Evolutionary conservation across 2,113 vertebrate species (phyloP).

Genomic region (Chaetops frenatus): DNA sequence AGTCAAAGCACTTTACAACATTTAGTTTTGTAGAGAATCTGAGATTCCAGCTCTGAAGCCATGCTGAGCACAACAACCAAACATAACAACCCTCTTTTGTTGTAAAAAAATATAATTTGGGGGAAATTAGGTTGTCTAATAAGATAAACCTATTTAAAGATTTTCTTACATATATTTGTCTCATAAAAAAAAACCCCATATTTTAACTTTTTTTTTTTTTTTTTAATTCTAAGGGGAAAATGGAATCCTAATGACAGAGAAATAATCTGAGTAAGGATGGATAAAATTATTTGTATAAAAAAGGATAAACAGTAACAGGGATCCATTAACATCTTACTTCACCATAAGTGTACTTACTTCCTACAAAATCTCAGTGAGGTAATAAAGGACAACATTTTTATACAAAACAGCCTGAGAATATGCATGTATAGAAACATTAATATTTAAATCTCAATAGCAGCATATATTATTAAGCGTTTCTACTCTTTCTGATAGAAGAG

Average conservation of each 20-base stretch:
- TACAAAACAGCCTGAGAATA: neutral
- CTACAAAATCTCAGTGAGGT: neutral
- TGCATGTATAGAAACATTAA: neutral
- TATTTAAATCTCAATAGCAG: conserved; percentile 42
- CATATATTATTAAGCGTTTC: conserved; percentile 12
- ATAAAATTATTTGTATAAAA: neutral
- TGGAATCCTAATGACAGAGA: neutral
- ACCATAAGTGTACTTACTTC: neutral
- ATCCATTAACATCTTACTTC: neutral
- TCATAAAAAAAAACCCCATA: neutral
- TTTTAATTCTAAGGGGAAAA: neutral
- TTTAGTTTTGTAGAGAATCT: neutral
- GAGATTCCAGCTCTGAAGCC: neutral
- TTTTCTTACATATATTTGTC: neutral
- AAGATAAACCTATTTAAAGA: neutral
- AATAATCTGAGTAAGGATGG: neutral
- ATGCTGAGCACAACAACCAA: neutral
- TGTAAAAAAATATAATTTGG: neutral
- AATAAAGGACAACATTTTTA: neutral
- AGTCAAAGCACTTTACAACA: conserved; percentile 56
- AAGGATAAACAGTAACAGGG: neutral
- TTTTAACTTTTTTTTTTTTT: too few relatives aligned
- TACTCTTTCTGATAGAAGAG: neutral
- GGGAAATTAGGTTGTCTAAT: neutral
- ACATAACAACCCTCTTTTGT: neutral